Base-by-base conservation (phyloP, 2,113 vertebrate genomes). In the Pygoscelis adeliae region DNA sequence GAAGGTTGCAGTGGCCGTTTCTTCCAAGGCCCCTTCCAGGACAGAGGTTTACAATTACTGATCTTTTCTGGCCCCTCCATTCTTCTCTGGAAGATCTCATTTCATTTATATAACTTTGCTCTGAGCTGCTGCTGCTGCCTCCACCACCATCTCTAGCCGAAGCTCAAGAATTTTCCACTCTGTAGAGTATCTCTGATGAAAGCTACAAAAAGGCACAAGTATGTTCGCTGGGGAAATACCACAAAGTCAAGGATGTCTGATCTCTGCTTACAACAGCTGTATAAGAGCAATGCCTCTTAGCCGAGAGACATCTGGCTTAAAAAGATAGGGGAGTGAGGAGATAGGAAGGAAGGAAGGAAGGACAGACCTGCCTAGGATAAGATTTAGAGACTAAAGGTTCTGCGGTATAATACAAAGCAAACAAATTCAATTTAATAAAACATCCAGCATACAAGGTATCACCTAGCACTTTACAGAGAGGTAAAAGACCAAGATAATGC, bases 401-500 rank as follows among this genome's bases (percentile, higher is more conserved):
- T 27, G 29, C 2, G 2, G 10, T n/a, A 32, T 20, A 89, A 69
- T 49, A 89, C 73, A 91, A 87, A 89, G 81, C 53, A 89, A 94
- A 81, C 36, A 87, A 92, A 93, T 42, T 58, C 61, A 38, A 89
- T 94, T 84, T 91, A 87, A 82, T 87, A 79, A 67, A 91, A 95
- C 69, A 89, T 56, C 77, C 72, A 44, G 44, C 56, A 46, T 49
- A 76, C 81, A 92, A 91, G 53, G 72, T 62, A 96, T 71, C 71
- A 87, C 69, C 38, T 55, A 69, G 56, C 44, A 69, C 47, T 87
- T 82, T 50, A 91, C 65, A 92, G 26, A 65, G 52, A 93, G 89
- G 89, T 94, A 89, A 96, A 79, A 92, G 81, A 87, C 52, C 13
- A 15, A 91, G 83, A 94, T 71, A 94, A 93, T 46, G 73, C 89